Evolutionary conservation across 2,113 vertebrate genomes (phyloP).

Genomic region (Nycticebus coucang): DNA sequence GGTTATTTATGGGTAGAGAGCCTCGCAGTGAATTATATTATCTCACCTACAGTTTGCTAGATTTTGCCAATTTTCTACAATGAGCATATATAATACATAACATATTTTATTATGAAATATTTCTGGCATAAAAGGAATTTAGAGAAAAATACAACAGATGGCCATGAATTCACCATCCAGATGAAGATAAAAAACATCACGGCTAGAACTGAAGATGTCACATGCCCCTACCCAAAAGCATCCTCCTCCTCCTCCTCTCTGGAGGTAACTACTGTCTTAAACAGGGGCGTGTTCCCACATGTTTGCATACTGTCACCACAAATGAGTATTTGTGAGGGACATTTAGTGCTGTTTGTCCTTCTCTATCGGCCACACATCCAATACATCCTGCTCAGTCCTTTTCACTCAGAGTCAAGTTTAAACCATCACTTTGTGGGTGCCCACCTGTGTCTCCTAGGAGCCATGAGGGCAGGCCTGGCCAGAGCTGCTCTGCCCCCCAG

Average conservation of each 20-base stretch:
- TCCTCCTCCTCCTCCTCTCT: not conserved
- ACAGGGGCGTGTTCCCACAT: not conserved
- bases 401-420: not conserved
- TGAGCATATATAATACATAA: not conserved
- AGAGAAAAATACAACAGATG: not conserved
- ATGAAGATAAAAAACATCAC: not conserved
- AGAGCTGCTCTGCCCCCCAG: not conserved
- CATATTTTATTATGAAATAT: not conserved
- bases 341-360: no score
- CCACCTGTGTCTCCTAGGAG: not conserved
- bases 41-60: not conserved
- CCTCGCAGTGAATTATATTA: not conserved
- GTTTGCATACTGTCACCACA: not conserved
- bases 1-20: not conserved
- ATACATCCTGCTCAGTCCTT: not conserved
- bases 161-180: not conserved
- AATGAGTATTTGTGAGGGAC: not conserved
- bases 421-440: not conserved
- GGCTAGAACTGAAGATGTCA: accelerated
- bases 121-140: not conserved
- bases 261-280: not conserved
- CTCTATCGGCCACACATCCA: not conserved
- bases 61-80: not conserved
- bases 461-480: not conserved
- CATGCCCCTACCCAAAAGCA: accelerated